These are phyloP conservation scores for human (Homo sapiens) DNA, from an alignment of 2,113 vertebrate genomes.

Conservation along the genomic window GRCh38 chr1:62297501-62298000, in stretches of 20 bases:
- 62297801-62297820: not conserved
- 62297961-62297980: slow-evolving; percentile 40
- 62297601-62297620: not conserved
- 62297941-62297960: slow-evolving; percentile 56
- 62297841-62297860: not conserved
- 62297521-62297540: not conserved
- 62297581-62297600: not conserved
- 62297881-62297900: slow-evolving; percentile 69
- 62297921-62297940: slow-evolving; percentile 64
- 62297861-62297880: slow-evolving; percentile 54
- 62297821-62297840: slow-evolving; percentile 63
- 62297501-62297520: not conserved
- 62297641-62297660: slow-evolving; percentile 8
- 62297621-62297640: not conserved
- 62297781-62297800: slow-evolving; percentile 56
- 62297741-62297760: slow-evolving; percentile 64
- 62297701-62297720: slow-evolving; percentile 48
- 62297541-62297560: not conserved
- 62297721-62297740: slow-evolving; percentile 34
- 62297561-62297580: slow-evolving; percentile 18
- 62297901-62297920: slow-evolving; percentile 75
- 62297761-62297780: slow-evolving; percentile 62
- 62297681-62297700: not conserved
- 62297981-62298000: not conserved
- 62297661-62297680: not conserved